Conservation (phyloP, 2,113 vertebrate genomes). For the Ailuropoda melanoleuca region DNA sequence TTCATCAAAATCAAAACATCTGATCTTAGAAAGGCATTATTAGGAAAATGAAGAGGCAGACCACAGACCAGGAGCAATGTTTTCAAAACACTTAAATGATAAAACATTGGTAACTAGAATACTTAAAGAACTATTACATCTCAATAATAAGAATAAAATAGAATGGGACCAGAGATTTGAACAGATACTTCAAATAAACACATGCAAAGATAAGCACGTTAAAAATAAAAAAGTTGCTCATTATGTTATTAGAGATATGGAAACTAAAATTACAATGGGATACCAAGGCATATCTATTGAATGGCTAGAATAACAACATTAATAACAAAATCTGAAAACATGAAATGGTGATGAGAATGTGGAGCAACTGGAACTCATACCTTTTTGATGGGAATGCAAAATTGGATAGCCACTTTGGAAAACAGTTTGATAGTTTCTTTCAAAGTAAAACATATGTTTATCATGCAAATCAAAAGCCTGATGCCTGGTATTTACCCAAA, state of each 20-base stretch:
- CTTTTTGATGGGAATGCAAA: not conserved
- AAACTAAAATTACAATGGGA: not conserved
- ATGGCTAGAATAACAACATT: not conserved
- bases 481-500: not conserved
- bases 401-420: not conserved
- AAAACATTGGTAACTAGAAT: not conserved
- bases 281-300: not conserved
- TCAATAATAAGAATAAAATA: not conserved
- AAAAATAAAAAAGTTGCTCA: not conserved
- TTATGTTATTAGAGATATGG: not conserved
- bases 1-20: not conserved
- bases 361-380: not conserved
- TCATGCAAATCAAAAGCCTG: not conserved
- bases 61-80: not conserved
- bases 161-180: not conserved
- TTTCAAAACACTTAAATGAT: not conserved
- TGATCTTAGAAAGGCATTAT: not conserved
- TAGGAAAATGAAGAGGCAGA: conserved; percentile 10
- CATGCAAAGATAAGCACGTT: not conserved
- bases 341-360: not conserved
- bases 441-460: not conserved
- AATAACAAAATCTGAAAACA: conserved; percentile 1
- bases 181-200: not conserved
- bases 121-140: not conserved
- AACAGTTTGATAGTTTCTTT: not conserved